Evolutionary conservation across 2,113 vertebrate species (phyloP), one percentile per base, ranked within the genome.

Genomic region (Sapayoa aenigma): DNA sequence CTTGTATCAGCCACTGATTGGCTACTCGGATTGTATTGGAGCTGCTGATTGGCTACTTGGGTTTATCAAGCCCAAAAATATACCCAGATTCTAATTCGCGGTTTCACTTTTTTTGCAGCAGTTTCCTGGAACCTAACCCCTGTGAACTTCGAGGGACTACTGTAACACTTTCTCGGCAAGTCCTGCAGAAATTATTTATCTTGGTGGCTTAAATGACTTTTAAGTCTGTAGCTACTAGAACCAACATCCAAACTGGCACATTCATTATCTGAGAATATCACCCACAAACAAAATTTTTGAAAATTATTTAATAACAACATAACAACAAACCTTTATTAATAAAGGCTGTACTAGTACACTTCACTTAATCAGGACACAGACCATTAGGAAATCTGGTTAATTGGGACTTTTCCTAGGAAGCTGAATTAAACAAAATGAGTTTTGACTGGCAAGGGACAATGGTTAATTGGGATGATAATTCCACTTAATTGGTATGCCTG

Each of bases 381-480:
- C 88, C 96, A 97, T 97, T 95, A 96, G 75, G 66, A 95, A 95
- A 97, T 95, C 42, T 86, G 91, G 95, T 95, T 97, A 96, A 95
- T 55, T 94, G 91, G 95, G 93, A 94, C 68, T 41, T 96, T 94
- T 97, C 65, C 68, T 84, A 92, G 68, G 86, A 89, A 96, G 71
- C 77, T 66, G 82, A 95, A 96, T 96, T 94, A 97, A 97, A 95
- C 91, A 93, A 96, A 97, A 97, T 97, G 86, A 95, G 93, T 96
- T 97, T 96, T 96, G 96, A 97, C 95, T 95, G 68, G 95, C 90
- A 96, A 92, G 93, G 93, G 95, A 96, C 88, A 96, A 94, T 95
- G 81, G 91, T 91, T 97, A 97, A 97, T 96, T 97, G 96, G 95
- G 88, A 96, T 96, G 96, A 94, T 96, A 97, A 97, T 94, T 97